Evolutionary conservation across 2,888 invertebrate species (phyloP), one percentile per base, ranked within the genome.

Genomic region (Metellina segmentata): DNA sequence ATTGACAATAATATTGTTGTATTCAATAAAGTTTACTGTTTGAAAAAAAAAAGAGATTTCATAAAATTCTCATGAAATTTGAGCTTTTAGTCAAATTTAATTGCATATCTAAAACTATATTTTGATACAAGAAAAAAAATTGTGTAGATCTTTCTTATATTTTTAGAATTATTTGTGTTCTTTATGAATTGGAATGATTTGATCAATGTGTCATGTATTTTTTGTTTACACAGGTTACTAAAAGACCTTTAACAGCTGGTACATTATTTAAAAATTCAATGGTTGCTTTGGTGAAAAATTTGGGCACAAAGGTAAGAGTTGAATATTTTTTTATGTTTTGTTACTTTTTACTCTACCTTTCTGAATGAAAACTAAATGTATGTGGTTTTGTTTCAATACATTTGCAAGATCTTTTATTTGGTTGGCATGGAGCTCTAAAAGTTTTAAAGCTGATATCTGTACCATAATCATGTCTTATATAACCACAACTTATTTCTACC

Each of bases 191-290:
- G 1, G 4, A 4, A 4, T 34, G 1, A 34, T 34, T 34, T 34
- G 34, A 34, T 34, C 34, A 34, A 34, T 34, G 34, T 34, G 1
- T 4, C 34, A 1, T 34, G 34, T 79, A n/a, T 79, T 34, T 77
- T 48, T 75, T 75, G 34, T n/a, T 71, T 93, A 94, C 95, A 0
- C 95, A 97, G 97, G 98, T 98, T 9, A 99, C 99, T 0, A 99
- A 99, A 94, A 96, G 99, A 1, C 99, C 99, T 0, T 96, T 97
- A 49, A 99, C 99, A 0, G 99, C 99, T 6, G 99, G 98, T 49
- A 97, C 98, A 0, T 95, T 98, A 86, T 99, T 99, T 96, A 98
- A 98, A 95, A 97, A 97, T 95, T 99, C 99, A 0, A 99, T 99
- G 98, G 95, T 97, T 49, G 97, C 98, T 77, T 96, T 99, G 90